phyloP scores from a whole-genome alignment of 2,113 vertebrate genomes.

The Actinemys pallida region DNA sequence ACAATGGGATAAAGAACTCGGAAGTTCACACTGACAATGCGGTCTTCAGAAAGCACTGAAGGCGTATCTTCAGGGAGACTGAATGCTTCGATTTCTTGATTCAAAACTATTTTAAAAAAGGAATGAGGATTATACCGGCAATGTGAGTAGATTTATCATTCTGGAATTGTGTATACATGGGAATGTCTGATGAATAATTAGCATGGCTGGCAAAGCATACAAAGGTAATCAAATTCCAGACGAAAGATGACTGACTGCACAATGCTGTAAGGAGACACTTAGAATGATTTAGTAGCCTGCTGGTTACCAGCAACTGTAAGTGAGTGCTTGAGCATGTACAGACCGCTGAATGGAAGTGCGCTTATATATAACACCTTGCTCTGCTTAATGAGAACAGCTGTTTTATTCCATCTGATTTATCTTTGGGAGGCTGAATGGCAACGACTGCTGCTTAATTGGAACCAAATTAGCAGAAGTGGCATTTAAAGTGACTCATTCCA shows the following conservation, averaged over 20 bases:
- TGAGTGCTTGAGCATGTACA: background rate
- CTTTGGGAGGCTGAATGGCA: background rate
- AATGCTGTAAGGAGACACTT: conserved; percentile 5
- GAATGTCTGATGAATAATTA: background rate
- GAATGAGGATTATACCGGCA: background rate
- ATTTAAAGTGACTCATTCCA: background rate
- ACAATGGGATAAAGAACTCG: conserved; percentile 95
- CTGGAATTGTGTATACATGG: background rate
- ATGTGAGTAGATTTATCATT: background rate
- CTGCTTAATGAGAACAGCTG: background rate
- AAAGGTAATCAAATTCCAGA: background rate
- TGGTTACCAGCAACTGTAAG: background rate
- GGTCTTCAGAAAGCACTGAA: conserved; percentile 84
- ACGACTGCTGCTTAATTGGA: background rate
- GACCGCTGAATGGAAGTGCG: conserved; percentile 13
- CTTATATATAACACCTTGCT: conserved; percentile 19
- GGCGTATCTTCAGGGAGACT: conserved; percentile 79
- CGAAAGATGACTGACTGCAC: conserved; percentile 6
- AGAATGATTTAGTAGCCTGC: background rate
- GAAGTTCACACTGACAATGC: conserved; percentile 90
- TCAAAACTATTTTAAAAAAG: conserved; percentile 76
- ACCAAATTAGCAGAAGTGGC: background rate
- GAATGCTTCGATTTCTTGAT: conserved; percentile 90
- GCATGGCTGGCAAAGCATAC: background rate
- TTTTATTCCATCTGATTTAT: conserved; percentile 1